Conservation (phyloP, 1,140 invertebrate genomes). For the Danaus plexippus region DNA sequence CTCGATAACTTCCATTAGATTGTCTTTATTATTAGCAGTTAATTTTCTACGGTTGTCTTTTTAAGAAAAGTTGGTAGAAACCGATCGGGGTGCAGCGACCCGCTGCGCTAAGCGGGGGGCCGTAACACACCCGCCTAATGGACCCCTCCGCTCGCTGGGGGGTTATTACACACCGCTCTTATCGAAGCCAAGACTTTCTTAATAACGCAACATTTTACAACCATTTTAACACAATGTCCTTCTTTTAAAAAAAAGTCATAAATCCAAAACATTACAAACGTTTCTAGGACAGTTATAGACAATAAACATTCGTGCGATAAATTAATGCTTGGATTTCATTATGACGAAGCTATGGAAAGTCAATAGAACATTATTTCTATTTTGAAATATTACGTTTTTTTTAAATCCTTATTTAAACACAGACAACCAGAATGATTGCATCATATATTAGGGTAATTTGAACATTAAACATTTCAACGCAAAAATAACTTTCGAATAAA, state of each 20-base stretch:
- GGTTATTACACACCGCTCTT: conserved; percentile 48
- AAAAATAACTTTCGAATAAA: background rate
- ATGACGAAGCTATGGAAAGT: too few relatives aligned
- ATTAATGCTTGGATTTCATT: too few relatives aligned
- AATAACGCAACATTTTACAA: conserved; percentile 41
- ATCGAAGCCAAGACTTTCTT: conserved; percentile 48
- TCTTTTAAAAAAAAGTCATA: conserved; percentile 11
- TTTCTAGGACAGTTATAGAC: too few relatives aligned
- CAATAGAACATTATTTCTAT: too few relatives aligned
- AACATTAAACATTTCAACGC: conserved; percentile 13
- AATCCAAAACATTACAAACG: too few relatives aligned
- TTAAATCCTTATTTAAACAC: too few relatives aligned
- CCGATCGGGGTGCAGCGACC: conserved; percentile 29
- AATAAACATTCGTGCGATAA: too few relatives aligned
- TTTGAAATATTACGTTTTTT: too few relatives aligned
- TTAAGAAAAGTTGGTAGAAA: conserved; percentile 25
- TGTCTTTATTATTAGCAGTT: conserved; percentile 18
- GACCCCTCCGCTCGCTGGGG: conserved; percentile 37
- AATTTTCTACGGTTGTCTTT: conserved; percentile 25
- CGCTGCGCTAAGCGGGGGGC: conserved; percentile 46
- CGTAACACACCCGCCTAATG: conserved; percentile 51
- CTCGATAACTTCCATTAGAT: too few relatives aligned
- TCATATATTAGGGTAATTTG: too few relatives aligned
- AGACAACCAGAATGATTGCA: too few relatives aligned
- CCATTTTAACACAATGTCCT: conserved; percentile 8